phyloP scores from a whole-genome alignment of 1,140 invertebrate species.

The Cepaea nemoralis region DNA sequence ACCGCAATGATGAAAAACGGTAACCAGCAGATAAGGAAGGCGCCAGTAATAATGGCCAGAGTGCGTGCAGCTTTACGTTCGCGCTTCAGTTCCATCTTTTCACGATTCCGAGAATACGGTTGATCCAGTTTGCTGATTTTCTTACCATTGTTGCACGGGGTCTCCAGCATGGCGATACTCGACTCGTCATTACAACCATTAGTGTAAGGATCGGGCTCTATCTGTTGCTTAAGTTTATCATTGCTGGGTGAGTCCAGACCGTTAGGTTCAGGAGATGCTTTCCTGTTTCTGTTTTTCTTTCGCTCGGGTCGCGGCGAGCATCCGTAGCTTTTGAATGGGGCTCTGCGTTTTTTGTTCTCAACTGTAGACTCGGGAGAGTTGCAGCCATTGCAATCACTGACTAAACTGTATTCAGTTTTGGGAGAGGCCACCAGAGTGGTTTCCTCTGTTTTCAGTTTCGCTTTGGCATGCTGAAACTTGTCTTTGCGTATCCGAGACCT shows the following conservation, averaged over 20 bases:
- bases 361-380: constrained; percentile 14
- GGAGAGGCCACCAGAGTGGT: constrained; percentile 41
- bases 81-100: constrained; percentile 72
- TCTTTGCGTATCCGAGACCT: constrained; percentile 66
- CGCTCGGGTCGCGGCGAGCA: constrained; percentile 28
- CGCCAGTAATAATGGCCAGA: constrained; percentile 72
- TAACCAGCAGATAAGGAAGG: constrained; percentile 71
- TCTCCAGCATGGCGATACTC: constrained; percentile 52
- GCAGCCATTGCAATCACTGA: constrained; percentile 51
- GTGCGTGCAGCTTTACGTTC: constrained; percentile 74
- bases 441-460: constrained; percentile 34
- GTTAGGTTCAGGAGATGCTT: constrained; percentile 6
- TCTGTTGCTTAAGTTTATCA: constrained; percentile 27
- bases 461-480: constrained; percentile 52
- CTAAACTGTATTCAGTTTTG: constrained; percentile 47
- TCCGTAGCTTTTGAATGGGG: constrained; percentile 36
- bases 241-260: not conserved
- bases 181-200: constrained; percentile 49
- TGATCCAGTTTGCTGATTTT: constrained; percentile 10
- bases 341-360: constrained; percentile 29
- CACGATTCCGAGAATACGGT: constrained; percentile 45
- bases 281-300: constrained; percentile 31
- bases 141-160: constrained; percentile 30
- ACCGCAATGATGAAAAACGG: constrained; percentile 71
- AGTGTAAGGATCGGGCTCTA: constrained; percentile 51